Conservation (phyloP, 2,797 vertebrate species). For the Onychomys leucogaster region DNA sequence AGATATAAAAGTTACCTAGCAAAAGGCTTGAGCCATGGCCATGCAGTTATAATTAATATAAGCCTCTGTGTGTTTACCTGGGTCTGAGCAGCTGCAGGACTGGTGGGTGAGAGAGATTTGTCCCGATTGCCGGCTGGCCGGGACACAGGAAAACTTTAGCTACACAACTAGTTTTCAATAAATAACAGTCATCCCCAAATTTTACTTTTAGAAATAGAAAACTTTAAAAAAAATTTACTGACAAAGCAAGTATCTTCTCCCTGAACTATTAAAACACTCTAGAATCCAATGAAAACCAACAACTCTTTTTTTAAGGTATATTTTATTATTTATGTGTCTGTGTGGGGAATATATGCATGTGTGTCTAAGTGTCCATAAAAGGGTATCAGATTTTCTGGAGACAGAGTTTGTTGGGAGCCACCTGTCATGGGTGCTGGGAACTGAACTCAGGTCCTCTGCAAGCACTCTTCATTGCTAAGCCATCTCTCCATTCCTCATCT, state of each 20-base stretch:
- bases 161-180: conserved; percentile 40
- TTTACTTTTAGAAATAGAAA: conserved; percentile 47
- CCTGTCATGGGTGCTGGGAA: neutral
- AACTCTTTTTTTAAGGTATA: neutral
- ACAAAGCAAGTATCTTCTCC: conserved; percentile 50
- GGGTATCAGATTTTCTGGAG: neutral
- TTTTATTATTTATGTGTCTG: neutral
- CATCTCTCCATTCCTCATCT: neutral
- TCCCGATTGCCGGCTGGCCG: too few relatives aligned
- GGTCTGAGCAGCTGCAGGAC: too few relatives aligned
- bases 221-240: neutral
- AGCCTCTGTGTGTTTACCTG: too few relatives aligned
- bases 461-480: neutral
- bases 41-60: too few relatives aligned
- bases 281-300: neutral
- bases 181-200: conserved; percentile 51
- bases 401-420: neutral
- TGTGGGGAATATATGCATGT: neutral
- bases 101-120: too few relatives aligned
- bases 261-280: conserved; percentile 25
- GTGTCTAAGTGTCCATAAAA: neutral
- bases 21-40: too few relatives aligned
- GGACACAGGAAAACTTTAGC: neutral
- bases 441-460: neutral
- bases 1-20: too few relatives aligned